These are phyloP conservation scores for Regulus satrapa DNA, from an alignment of 2,113 vertebrate species.

Conservation along the genomic window DNA sequence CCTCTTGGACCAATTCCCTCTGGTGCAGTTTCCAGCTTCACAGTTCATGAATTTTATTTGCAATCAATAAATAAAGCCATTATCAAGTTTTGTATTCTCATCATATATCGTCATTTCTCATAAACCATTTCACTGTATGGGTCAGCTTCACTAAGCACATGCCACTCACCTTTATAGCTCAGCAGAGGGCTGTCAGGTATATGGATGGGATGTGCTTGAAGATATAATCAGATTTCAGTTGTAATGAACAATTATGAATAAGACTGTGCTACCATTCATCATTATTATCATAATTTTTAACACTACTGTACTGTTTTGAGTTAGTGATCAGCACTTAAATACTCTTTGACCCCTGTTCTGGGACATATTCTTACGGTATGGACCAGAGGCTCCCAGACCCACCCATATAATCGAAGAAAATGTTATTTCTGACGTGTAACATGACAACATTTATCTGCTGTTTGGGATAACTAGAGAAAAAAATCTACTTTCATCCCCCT, in stretches of 20 bases:
- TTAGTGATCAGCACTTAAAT: neutral
- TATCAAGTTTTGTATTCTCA: conserved; percentile 70
- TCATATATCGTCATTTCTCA: conserved; percentile 65
- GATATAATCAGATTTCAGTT: neutral
- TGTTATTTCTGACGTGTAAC: neutral
- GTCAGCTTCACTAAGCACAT: conserved; percentile 6
- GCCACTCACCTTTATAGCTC: conserved; percentile 49
- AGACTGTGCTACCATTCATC: neutral
- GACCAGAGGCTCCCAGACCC: neutral
- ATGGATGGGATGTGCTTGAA: neutral
- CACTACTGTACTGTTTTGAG: neutral
- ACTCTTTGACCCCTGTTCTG: neutral
- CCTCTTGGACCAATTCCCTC: conserved; percentile 49
- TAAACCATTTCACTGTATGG: conserved; percentile 29
- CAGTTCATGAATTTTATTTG: conserved; percentile 76
- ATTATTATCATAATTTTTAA: neutral
- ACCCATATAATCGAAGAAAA: neutral
- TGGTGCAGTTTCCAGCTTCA: conserved; percentile 66
- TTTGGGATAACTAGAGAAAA: neutral
- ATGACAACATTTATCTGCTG: neutral
- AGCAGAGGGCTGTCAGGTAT: neutral
- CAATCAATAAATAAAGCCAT: conserved; percentile 75
- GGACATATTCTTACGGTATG: neutral
- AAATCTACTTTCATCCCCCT: neutral
- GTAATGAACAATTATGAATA: neutral